Evolutionary conservation across 1,140 invertebrate species (phyloP), one percentile per base, ranked within the genome.

Genomic region (Homalodisca vitripennis): DNA sequence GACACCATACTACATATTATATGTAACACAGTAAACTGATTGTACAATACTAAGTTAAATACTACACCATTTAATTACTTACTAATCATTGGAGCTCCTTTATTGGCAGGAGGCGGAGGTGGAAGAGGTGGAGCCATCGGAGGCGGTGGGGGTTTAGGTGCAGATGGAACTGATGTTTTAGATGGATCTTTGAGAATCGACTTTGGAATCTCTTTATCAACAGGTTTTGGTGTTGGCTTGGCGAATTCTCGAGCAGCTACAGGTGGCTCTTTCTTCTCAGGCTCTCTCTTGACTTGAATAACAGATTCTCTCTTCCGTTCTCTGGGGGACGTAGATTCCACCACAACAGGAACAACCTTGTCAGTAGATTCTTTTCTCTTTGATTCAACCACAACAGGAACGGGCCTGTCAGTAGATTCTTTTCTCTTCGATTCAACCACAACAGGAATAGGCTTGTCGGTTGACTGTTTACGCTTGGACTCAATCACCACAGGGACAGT

Each of bases 101-200:
- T n/a, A n/a, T 62, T 57, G 41, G 34, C 63, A 46, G 68, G 64
- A 1, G 68, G 68, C 24, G 66, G 53, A 26, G 65, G 55, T 20
- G 68, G 67, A 57, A 63, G 51, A 41, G 48, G 71, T 74, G 24
- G 74, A 73, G 71, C 63, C 76, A 55, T 70, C 74, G 73, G 22
- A 41, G 89, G 89, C 67, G 90, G 85, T 71, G 89, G 88, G 63
- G 88, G 87, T 65, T 89, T 89, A 51, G 89, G 83, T 2, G 80
- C 77, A 20, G 81, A 80, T 55, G 82, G 81, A 46, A 80, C 77
- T 20, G 81, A 80, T 55, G 82, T 81, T 47, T 80, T 81, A 41
- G 81, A 78, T 13, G 81, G 82, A 60, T 60, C 55, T 26, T 60
- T 60, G 27, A 60, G 55, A n/a, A 60, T 60, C 22, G 55, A 60